phyloP scores from a whole-genome alignment of 2,113 vertebrate genomes.

The Pituophis catenifer region DNA sequence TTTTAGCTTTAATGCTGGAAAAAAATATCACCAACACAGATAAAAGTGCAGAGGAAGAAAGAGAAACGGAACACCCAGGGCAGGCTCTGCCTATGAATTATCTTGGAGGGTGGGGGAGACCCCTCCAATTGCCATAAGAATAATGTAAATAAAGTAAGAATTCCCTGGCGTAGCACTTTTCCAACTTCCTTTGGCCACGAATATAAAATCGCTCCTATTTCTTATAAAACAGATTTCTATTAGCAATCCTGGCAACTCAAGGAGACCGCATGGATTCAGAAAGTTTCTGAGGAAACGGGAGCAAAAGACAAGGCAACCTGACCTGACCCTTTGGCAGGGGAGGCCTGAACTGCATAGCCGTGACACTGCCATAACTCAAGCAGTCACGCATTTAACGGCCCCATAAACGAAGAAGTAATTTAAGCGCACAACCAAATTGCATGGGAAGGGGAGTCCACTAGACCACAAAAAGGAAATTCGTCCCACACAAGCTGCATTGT shows the following conservation, averaged over 20 bases:
- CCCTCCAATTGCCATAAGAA: not conserved
- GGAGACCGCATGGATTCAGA: not conserved
- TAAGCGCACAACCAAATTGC: slow-evolving; percentile 35
- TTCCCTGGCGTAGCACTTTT: not conserved
- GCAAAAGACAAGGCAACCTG: accelerated
- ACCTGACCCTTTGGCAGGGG: not conserved
- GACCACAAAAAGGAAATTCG: slow-evolving; percentile 2
- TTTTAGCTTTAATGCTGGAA: not conserved
- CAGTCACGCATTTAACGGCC: slow-evolving; percentile 42
- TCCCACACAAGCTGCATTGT: slow-evolving; percentile 34
- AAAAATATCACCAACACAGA: not conserved
- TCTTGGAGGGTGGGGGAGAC: not conserved
- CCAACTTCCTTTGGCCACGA: too few species aligned
- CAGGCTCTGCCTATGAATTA: not conserved
- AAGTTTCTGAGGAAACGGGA: not conserved
- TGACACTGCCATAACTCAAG: slow-evolving; percentile 9
- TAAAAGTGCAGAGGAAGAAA: not conserved
- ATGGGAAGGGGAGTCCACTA: slow-evolving; percentile 4
- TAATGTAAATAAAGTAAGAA: not conserved
- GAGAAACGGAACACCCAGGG: not conserved
- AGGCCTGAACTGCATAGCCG: not conserved
- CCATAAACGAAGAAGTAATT: slow-evolving; percentile 42
- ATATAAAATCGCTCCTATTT: not conserved
- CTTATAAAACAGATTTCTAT: too few species aligned
- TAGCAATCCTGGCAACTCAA: not conserved